Evolutionary conservation across 2,113 vertebrate species (phyloP).

Genomic region (Petrocephalus microphthalmus): DNA sequence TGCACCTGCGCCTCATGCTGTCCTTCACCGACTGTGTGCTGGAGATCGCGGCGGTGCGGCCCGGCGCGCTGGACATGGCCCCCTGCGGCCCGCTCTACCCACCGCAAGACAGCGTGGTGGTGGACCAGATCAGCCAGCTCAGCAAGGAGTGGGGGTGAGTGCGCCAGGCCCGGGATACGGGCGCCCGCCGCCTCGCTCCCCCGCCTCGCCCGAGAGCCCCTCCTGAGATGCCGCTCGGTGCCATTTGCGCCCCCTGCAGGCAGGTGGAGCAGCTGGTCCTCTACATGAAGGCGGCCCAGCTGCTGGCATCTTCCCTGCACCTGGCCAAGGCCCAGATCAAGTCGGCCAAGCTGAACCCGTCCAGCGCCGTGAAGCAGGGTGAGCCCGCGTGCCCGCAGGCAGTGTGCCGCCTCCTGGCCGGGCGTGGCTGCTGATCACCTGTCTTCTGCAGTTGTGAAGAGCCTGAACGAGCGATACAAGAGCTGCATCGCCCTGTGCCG

Average conservation of each 20-base stretch:
- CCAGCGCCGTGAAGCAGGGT: constrained; percentile 92
- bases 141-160: constrained; percentile 93
- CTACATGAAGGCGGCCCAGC: constrained; percentile 92
- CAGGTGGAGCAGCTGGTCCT: constrained; percentile 93
- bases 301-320: constrained; percentile 87
- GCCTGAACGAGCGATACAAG: constrained; percentile 87
- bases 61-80: constrained; percentile 72
- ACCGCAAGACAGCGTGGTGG: constrained; percentile 88
- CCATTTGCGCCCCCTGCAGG: constrained; percentile 51
- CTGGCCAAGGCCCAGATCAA: constrained; percentile 94
- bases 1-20: constrained; percentile 85
- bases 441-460: constrained; percentile 76
- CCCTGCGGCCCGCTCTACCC: constrained; percentile 80
- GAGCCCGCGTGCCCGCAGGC: constrained; percentile 11
- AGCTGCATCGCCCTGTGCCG: constrained; percentile 90
- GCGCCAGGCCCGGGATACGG: neutral
- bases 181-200: neutral
- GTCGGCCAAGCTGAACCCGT: constrained; percentile 87
- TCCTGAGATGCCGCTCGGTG: neutral
- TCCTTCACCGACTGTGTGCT: constrained; percentile 89
- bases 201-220: neutral
- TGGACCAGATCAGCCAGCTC: constrained; percentile 94
- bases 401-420: neutral
- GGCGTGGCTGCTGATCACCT: neutral
- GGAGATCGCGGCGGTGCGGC: constrained; percentile 78